phyloP scores from a whole-genome alignment of 2,888 invertebrate genomes.

The Opisthograptis luteolata region DNA sequence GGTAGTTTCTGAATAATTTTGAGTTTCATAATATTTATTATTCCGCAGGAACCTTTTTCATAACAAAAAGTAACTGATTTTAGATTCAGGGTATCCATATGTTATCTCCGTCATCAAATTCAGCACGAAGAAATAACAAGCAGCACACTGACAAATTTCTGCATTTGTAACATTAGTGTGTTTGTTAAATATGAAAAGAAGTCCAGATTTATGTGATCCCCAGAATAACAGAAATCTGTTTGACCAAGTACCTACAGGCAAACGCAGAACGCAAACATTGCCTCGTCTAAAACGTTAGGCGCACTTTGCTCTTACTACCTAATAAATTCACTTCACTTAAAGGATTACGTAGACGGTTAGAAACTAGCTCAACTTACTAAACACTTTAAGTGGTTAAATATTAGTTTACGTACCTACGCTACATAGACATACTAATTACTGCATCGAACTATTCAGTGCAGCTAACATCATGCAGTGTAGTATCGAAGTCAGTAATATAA shows the following conservation, averaged over 20 bases:
- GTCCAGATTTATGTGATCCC: background rate
- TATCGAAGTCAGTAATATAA: too few relatives aligned
- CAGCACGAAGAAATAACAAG: too few relatives aligned
- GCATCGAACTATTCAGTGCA: background rate
- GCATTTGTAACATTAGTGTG: background rate
- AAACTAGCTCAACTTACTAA: background rate
- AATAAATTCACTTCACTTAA: background rate
- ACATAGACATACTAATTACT: too few relatives aligned
- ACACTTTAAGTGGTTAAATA: background rate
- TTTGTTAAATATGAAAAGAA: background rate
- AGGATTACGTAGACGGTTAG: background rate
- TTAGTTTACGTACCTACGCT: background rate
- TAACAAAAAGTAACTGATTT: too few relatives aligned
- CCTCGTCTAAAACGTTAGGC: slow-evolving; percentile 18
- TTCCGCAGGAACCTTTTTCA: too few relatives aligned
- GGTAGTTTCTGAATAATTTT: too few relatives aligned
- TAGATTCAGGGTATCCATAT: too few relatives aligned
- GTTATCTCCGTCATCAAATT: too few relatives aligned
- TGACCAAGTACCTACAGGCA: slow-evolving; percentile 1
- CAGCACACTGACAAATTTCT: background rate
- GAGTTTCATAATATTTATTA: too few relatives aligned
- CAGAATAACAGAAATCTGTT: background rate
- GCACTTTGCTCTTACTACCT: slow-evolving; percentile 2
- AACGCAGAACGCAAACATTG: slow-evolving; percentile 16
- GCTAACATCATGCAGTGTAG: too few relatives aligned